Evolutionary conservation across 2,888 invertebrate genomes (phyloP), one percentile per base, ranked within the genome.

Genomic region (Onchidella celtica): DNA sequence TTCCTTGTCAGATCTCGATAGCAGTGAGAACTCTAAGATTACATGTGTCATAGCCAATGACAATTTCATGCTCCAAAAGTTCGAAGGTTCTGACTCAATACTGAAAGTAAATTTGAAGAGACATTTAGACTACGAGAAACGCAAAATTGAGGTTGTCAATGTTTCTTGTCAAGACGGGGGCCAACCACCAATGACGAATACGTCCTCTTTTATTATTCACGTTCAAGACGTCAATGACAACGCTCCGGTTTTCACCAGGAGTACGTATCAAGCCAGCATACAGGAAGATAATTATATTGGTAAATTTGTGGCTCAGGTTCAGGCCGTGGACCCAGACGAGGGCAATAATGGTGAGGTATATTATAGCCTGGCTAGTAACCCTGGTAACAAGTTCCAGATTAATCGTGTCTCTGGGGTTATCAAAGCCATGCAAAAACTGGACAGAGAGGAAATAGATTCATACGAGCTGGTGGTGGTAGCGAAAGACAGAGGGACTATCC

Each of bases 401-500:
- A 86, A 87, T 63, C 81, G 84, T 9, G 32, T 73, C 14, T 84
- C 85, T 17, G 89, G 89, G 21, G 79, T 82, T 38, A 82, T 90
- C 21, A 84, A 82, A 17, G 86, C 89, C 0, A 84, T 82, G 40
- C 77, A 82, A 24, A 73, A 59, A 14, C 87, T 90, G 70, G 89
- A 90, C 79, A 84, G 87, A 21, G 90, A 90, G 77, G 76, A 65
- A 14, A 83, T 96, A 1, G 96, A 97, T 74, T 95, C 96, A 74
- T 98, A 98, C 91, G 96, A 96, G 0, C 95, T 99, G 27, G 95
- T 96, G 40, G 96, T 98, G 0, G 96, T 95, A 86, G 98, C 98
- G 0, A 95, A 96, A 0, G 99, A 99, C 92, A 95, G 96, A 91
- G 92, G 91, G 14, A 82, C 80, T 38, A 86, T 88, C 6, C 95